A percentile compares a stretch with the other conserved stretches of the same genome.
Conservation (phyloP, 2,797 vertebrate species). For the Crax fasciolata region DNA sequence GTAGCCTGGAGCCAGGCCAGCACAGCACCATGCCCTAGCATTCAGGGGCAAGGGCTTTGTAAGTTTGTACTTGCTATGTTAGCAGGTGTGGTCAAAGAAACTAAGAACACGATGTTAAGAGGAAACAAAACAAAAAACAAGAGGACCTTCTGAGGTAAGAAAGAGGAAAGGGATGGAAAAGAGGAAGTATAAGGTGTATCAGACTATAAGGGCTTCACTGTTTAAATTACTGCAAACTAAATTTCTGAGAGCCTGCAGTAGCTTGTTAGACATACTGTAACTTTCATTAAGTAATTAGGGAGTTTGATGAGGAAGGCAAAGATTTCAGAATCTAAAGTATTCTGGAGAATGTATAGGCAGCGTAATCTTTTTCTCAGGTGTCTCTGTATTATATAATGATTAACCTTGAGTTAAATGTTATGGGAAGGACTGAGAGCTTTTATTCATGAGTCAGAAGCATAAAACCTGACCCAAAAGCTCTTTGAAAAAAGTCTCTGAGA, state of each 20-base stretch:
- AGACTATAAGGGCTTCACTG: background rate
- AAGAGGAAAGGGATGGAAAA: background rate
- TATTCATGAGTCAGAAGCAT: conserved; percentile 17
- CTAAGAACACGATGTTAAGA: background rate
- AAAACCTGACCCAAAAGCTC: conserved; percentile 18
- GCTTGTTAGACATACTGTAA: background rate
- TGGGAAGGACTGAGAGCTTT: background rate
- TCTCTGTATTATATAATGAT: background rate
- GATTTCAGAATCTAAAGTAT: conserved; percentile 43
- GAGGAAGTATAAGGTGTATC: background rate
- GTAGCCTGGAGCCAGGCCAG: background rate
- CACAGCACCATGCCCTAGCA: background rate
- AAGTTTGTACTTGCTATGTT: background rate
- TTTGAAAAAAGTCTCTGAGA: background rate
- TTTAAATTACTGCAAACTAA: conserved; percentile 38
- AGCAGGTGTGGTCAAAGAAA: background rate
- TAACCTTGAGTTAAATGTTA: conserved; percentile 52
- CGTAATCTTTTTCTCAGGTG: conserved; percentile 17
- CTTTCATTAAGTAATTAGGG: conserved; percentile 55
- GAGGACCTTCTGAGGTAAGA: background rate
- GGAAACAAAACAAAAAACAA: background rate
- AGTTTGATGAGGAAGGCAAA: conserved; percentile 34
- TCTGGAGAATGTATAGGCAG: background rate
- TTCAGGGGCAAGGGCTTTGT: background rate
- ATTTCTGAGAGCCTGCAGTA: conserved; percentile 19